Evolutionary conservation across 2,888 invertebrate species (phyloP), one percentile per base, ranked within the genome.

Genomic region (Tetranychus truncatus): DNA sequence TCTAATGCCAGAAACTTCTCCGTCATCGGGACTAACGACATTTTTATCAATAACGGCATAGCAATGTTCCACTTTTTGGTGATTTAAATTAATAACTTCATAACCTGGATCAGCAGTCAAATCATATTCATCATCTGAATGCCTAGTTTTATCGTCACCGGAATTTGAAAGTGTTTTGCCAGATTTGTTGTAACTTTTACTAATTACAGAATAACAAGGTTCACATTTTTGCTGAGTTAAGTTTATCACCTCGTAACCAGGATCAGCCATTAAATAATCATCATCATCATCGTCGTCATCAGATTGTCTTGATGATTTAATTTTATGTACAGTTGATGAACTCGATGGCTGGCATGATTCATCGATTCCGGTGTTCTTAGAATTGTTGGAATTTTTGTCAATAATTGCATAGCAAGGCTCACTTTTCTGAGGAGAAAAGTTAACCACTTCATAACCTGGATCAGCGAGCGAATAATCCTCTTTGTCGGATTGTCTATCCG

Each of bases 341-440:
- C 34, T 34, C 34, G 34, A 34, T 34, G 34, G 34, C 34, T 34
- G 34, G 4, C 34, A 34, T 34, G 34, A 34, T 34, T 34, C 34
- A 34, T 15, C 55, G 7, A 15, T 55, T 55, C 15, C 55, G 15
- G 11, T 55, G 15, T 55, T 15, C 55, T 15, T 15, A 15, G 55
- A 55, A 55, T 55, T 55, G 55, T 72, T 72, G n/a, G 15, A 44
- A 72, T 45, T 72, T 72, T 72, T 72, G 20, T 45, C 15, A 24
- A 77, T 75, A n/a, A 71, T 74, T 75, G 76, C 77, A 74, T 77
- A 77, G 24, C 75, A 73, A 11, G 76, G 76, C 66, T 76, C 76
- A 66, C 20, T 65, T n/a, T 46, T 6, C 6, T 73, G n/a, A 1
- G 46, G 20, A 73, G 20, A 11, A 34, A 44, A 45, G 45, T 66